Percentiles rank a stretch among this genome's conserved stretches.
Conservation (phyloP, 53 echinoderm and acorn worm species). For the Henricia sp. region DNA sequence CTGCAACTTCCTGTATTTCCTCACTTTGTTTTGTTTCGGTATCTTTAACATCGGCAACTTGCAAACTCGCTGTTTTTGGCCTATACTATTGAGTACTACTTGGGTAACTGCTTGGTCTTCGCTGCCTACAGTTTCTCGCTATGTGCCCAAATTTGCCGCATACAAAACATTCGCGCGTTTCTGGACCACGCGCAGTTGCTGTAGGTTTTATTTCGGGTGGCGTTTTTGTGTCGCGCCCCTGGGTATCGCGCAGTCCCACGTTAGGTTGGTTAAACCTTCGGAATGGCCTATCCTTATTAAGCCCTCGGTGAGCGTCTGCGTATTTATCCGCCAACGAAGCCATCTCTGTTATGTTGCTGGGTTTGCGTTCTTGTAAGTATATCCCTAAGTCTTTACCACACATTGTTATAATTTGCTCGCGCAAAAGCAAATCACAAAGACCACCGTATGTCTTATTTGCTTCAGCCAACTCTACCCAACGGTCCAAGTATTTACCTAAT, state of each 20-base stretch:
- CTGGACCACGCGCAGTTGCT: too few species aligned
- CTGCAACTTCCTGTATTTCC: constrained; percentile 1
- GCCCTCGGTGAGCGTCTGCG: constrained; percentile 19
- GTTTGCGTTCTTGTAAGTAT: constrained; percentile 42
- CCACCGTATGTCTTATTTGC: constrained; percentile 1
- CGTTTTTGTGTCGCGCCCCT: too few species aligned
- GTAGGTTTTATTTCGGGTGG: too few species aligned
- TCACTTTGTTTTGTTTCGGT: too few species aligned
- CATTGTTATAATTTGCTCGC: constrained; percentile 28
- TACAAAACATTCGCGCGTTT: too few species aligned
- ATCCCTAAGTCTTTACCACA: constrained; percentile 37
- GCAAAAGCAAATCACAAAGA: constrained; percentile 24
- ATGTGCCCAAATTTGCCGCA: neutral
- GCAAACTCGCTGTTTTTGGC: neutral
- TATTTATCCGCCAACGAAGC: constrained; percentile 29
- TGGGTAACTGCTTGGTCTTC: too few species aligned
- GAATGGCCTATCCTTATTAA: neutral
- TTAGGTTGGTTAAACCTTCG: too few species aligned
- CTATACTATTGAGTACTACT: neutral
- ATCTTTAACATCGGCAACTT: neutral
- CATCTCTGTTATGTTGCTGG: constrained; percentile 4
- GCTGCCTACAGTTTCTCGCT: neutral
- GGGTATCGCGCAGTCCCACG: too few species aligned
- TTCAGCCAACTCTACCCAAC: constrained; percentile 43
- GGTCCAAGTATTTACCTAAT: constrained; percentile 6